These are phyloP conservation scores for Halocynthia aurantium DNA, from an alignment of 23 tunicate species.

Conservation along the genomic window DNA sequence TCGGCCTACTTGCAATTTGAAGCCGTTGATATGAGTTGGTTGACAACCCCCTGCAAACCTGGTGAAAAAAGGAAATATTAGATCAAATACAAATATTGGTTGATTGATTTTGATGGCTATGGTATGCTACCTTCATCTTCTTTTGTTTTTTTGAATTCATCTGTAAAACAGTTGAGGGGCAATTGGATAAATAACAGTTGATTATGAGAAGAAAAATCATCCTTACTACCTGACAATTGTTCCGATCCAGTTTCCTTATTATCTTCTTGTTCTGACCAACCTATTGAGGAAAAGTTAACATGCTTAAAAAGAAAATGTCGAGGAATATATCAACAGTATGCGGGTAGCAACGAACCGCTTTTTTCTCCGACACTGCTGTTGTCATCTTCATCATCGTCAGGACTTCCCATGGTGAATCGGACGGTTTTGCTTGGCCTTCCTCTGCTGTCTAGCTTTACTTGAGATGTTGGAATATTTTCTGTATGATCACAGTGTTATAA, in stretches of 20 bases:
- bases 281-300: too few relatives aligned
- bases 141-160: conserved; percentile 5
- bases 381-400: conserved; percentile 69
- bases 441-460: conserved; percentile 7
- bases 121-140: conserved; percentile 19
- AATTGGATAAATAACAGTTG: not conserved
- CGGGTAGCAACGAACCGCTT: not conserved
- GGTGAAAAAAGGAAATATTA: not conserved
- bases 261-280: too few relatives aligned
- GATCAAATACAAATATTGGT: not conserved
- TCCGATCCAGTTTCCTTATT: too few relatives aligned
- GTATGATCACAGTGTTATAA: too few relatives aligned
- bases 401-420: conserved; percentile 71
- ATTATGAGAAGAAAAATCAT: not conserved
- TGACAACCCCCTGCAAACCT: conserved; percentile 67
- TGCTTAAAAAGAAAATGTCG: too few relatives aligned
- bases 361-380: conserved; percentile 29
- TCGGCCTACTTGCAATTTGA: conserved; percentile 71
- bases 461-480: not conserved
- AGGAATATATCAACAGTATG: too few relatives aligned
- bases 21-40: conserved; percentile 71
- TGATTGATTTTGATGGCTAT: not conserved
- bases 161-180: not conserved
- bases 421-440: conserved; percentile 45
- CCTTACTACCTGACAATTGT: too few relatives aligned